Percentiles rank a stretch among this genome's conserved stretches.
Conservation (phyloP, 2,888 invertebrate species). For the Dorcus hopei region DNA sequence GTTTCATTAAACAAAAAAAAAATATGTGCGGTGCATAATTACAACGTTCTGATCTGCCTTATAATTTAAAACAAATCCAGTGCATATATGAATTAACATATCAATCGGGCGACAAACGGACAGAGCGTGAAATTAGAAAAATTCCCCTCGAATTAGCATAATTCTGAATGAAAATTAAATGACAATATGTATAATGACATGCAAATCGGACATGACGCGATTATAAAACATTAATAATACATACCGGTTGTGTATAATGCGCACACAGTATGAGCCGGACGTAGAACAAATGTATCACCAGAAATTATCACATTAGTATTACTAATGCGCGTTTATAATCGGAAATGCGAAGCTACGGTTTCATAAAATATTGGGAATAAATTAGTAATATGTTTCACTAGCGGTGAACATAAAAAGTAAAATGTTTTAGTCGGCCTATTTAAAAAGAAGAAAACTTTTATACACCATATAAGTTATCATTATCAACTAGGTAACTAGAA, state of each 20-base stretch:
- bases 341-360: not conserved
- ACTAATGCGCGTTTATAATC: not conserved
- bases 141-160: not conserved
- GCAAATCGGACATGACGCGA: not conserved
- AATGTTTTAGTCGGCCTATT: no score
- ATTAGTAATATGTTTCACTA: no score
- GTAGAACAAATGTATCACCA: not conserved
- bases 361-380: no score
- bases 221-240: constrained; percentile 3
- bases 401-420: no score
- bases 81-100: not conserved
- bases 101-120: not conserved
- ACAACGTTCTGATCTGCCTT: no score
- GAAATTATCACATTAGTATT: not conserved
- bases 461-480: no score
- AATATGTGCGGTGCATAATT: no score
- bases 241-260: not conserved
- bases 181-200: not conserved
- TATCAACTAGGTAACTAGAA: no score
- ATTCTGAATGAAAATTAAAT: not conserved
- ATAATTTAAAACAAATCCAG: not conserved
- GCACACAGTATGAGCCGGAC: not conserved
- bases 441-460: no score
- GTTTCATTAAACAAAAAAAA: no score
- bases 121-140: not conserved